Conservation (phyloP, 1,140 invertebrate genomes). For the Trachymyrmex septentrionalis region DNA sequence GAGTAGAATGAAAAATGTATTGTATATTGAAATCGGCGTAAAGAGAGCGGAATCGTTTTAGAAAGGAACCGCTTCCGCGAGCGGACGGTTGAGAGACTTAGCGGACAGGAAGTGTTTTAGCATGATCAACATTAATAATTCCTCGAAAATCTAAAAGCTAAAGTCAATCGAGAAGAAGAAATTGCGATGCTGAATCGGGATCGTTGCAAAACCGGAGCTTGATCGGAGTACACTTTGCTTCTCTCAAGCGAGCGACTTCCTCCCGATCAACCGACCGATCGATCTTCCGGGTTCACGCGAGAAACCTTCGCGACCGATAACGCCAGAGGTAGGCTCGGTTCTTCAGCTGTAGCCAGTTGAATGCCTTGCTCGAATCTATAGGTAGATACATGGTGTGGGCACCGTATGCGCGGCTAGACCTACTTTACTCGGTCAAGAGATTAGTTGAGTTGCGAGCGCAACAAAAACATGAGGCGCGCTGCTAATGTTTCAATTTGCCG, state of each 20-base stretch:
- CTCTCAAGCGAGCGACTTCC: constrained; percentile 66
- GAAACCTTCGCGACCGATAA: constrained; percentile 21
- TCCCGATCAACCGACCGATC: constrained; percentile 37
- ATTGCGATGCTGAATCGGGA: constrained; percentile 5
- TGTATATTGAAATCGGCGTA: constrained; percentile 24
- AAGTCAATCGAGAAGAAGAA: constrained; percentile 6
- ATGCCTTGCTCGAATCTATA: constrained; percentile 14
- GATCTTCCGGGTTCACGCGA: constrained; percentile 53
- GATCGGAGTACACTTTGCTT: constrained; percentile 47
- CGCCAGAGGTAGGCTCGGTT: constrained; percentile 40
- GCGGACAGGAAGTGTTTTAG: background rate
- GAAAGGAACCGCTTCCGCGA: constrained; percentile 37
- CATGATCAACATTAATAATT: constrained; percentile 58
- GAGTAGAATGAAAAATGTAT: background rate
- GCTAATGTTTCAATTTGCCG: constrained; percentile 1
- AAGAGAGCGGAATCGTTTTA: constrained; percentile 18
- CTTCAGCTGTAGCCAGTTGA: constrained; percentile 4
- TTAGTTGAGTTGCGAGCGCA: constrained; percentile 23
- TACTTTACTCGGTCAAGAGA: constrained; percentile 53
- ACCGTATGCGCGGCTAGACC: constrained; percentile 19
- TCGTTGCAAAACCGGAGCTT: constrained; percentile 36
- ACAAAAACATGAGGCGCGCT: background rate
- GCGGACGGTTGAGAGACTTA: background rate
- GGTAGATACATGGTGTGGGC: constrained; percentile 4
- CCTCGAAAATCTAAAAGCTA: constrained; percentile 47